These are phyloP conservation scores for Pluvianellus socialis DNA, from an alignment of 2,113 vertebrate species.

Conservation along the genomic window DNA sequence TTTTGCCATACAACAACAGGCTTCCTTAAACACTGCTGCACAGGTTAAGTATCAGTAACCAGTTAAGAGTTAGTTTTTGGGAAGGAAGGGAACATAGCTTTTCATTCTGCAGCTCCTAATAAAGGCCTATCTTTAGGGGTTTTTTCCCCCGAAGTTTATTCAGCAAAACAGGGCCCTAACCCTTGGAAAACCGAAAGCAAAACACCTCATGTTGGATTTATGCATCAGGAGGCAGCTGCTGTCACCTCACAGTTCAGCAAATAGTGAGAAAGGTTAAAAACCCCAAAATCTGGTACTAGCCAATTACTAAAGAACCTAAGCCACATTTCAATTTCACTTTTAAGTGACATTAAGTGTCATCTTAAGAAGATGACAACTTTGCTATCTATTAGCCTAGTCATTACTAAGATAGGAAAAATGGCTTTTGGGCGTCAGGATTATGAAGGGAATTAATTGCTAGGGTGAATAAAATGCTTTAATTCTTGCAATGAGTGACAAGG, in stretches of 20 bases:
- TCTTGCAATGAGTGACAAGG: constrained; percentile 7
- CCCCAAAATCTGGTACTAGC: neutral
- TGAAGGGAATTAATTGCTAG: neutral
- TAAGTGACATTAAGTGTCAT: neutral
- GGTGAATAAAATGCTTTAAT: neutral
- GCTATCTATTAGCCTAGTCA: neutral
- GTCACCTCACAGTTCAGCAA: neutral
- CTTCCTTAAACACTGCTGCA: neutral
- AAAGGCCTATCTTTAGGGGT: neutral
- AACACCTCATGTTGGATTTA: neutral
- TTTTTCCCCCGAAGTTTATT: neutral
- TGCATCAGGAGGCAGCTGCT: neutral
- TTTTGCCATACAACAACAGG: neutral
- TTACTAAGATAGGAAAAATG: neutral
- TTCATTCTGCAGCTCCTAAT: neutral
- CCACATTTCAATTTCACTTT: neutral
- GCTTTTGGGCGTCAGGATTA: neutral
- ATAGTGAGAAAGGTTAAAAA: neutral
- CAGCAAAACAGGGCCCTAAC: neutral
- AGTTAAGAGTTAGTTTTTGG: neutral
- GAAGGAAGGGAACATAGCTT: neutral
- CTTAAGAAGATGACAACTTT: neutral
- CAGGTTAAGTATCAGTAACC: neutral
- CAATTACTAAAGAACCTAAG: neutral
- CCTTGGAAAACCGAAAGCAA: neutral